Percentiles rank a stretch among this genome's conserved stretches.
These are phyloP conservation scores for Bos taurus DNA, from an alignment of 2,113 vertebrate genomes.

Conservation along the genomic window DNA sequence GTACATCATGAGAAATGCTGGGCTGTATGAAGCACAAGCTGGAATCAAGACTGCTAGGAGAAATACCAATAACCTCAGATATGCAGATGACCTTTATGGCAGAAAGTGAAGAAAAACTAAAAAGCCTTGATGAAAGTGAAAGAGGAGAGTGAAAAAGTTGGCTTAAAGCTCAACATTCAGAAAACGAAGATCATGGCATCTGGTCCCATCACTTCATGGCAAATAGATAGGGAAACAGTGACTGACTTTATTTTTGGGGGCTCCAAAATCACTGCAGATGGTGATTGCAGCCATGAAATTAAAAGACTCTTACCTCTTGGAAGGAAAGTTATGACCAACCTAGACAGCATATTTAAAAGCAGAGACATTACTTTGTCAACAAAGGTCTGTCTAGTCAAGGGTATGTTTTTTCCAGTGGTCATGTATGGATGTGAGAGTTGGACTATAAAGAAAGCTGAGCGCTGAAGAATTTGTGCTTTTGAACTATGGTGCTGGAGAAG, in stretches of 20 bases:
- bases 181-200: no score
- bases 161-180: background rate
- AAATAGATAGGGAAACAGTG: no score
- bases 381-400: background rate
- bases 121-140: background rate
- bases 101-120: background rate
- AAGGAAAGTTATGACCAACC: background rate
- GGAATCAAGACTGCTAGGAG: background rate
- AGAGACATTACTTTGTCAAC: background rate
- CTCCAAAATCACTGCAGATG: background rate
- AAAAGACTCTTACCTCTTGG: background rate
- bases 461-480: background rate
- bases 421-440: background rate
- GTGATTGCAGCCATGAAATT: background rate
- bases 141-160: background rate
- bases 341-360: background rate
- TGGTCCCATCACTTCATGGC: no score
- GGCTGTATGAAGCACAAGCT: background rate
- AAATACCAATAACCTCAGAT: background rate
- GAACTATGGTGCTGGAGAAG: background rate
- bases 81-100: no score
- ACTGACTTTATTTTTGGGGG: no score
- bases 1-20: background rate
- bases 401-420: background rate
- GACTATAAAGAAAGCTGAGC: background rate